These are phyloP conservation scores for Brachionus rubens DNA, from an alignment of 1,140 invertebrate genomes.

Conservation along the genomic window DNA sequence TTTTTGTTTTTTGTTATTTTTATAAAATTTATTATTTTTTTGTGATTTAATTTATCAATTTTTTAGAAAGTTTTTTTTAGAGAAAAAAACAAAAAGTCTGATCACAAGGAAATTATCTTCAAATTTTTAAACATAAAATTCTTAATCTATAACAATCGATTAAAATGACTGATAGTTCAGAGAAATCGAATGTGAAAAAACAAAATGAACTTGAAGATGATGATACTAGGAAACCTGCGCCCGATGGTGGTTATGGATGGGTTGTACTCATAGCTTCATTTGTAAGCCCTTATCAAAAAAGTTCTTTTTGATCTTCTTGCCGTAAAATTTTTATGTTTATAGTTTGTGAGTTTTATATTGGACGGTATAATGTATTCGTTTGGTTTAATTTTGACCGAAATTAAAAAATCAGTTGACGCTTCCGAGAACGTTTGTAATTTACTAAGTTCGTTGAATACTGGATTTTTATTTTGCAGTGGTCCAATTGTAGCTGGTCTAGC, in stretches of 20 bases:
- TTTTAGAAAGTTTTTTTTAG: no score
- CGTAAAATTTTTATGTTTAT: not conserved
- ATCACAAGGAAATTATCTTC: no score
- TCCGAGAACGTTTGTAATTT: not conserved
- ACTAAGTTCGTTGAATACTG: constrained; percentile 24
- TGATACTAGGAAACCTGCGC: not conserved
- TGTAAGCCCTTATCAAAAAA: not conserved
- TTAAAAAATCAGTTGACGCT: not conserved
- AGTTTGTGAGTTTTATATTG: constrained; percentile 42
- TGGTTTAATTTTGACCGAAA: constrained; percentile 25
- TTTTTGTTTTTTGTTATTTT: no score
- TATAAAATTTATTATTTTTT: no score
- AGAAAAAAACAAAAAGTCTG: no score
- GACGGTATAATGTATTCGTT: constrained; percentile 44
- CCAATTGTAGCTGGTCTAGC: constrained; percentile 82
- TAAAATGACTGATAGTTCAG: constrained; percentile 49
- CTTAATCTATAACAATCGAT: no score
- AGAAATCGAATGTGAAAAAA: constrained; percentile 23
- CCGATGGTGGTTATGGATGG: constrained; percentile 46
- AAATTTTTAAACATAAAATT: no score
- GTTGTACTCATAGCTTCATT: constrained; percentile 36
- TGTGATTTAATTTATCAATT: no score
- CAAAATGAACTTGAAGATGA: not conserved
- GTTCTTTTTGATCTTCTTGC: not conserved
- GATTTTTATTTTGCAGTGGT: constrained; percentile 55